phyloP scores from a whole-genome alignment of 2,888 invertebrate species.

The Pedicia rivosa region DNA sequence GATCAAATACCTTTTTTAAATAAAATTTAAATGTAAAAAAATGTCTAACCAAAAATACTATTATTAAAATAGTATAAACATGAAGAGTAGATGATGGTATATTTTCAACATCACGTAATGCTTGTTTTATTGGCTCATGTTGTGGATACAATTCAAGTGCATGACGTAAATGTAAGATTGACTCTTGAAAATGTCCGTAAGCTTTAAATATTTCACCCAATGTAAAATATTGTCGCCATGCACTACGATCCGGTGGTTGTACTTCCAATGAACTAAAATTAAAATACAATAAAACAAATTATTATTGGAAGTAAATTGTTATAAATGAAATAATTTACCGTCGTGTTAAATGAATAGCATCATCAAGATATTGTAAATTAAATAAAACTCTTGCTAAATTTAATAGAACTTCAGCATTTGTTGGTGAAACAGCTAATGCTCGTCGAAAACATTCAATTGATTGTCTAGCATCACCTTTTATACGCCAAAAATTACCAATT shows the following conservation, averaged over 20 bases:
- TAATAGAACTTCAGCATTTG: slow-evolving; percentile 71
- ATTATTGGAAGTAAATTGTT: background rate
- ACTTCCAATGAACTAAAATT: slow-evolving; percentile 51
- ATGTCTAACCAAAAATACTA: slow-evolving; percentile 69
- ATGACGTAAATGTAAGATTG: slow-evolving; percentile 65
- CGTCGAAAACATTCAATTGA: slow-evolving; percentile 82
- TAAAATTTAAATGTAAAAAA: too few relatives aligned
- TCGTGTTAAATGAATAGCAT: slow-evolving; percentile 74
- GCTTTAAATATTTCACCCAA: slow-evolving; percentile 84
- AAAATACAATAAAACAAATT: background rate
- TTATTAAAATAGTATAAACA: slow-evolving; percentile 73
- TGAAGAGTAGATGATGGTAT: slow-evolving; percentile 67
- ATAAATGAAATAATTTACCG: slow-evolving; percentile 24
- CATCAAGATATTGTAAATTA: slow-evolving; percentile 76
- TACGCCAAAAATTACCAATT: slow-evolving; percentile 83
- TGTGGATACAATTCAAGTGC: slow-evolving; percentile 72
- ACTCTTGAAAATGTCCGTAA: slow-evolving; percentile 79
- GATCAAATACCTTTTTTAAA: too few relatives aligned
- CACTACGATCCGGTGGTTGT: slow-evolving; percentile 68
- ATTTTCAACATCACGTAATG: slow-evolving; percentile 67
- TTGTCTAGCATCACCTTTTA: slow-evolving; percentile 72
- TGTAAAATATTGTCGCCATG: slow-evolving; percentile 85
- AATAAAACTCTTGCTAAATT: slow-evolving; percentile 73
- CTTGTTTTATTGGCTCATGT: slow-evolving; percentile 64
- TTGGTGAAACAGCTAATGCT: slow-evolving; percentile 69